Conservation (phyloP, 2,888 invertebrate species). For the Dysmachus trigonus region DNA sequence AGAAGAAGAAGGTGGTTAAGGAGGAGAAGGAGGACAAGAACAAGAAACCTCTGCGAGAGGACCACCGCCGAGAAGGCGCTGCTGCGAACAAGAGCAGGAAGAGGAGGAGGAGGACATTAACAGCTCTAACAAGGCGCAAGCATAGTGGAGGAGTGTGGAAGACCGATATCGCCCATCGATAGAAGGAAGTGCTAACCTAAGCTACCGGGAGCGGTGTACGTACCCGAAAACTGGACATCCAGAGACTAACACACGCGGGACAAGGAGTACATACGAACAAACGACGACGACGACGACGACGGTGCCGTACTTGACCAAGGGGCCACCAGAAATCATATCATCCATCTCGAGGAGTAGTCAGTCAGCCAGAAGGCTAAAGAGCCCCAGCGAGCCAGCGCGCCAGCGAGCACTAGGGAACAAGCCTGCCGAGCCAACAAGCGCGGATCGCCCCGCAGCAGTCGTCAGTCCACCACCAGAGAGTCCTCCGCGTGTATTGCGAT, state of each 20-base stretch:
- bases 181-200: conserved; percentile 17
- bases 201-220: not conserved
- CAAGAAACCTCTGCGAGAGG: not conserved
- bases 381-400: not conserved
- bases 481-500: not conserved
- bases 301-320: not conserved
- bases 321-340: not conserved
- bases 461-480: not conserved
- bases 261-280: not conserved
- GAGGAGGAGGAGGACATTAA: conserved; percentile 17
- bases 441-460: not conserved
- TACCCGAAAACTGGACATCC: not conserved
- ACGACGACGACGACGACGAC: not conserved
- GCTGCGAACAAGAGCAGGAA: not conserved
- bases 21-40: not conserved
- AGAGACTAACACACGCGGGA: not conserved
- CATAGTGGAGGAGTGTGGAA: not conserved
- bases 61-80: not conserved
- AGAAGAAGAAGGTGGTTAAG: not conserved
- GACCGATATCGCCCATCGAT: conserved; percentile 10
- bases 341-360: not conserved
- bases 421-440: not conserved
- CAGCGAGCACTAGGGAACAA: not conserved
- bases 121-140: conserved; percentile 16
- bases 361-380: not conserved